Evolutionary conservation across 2,888 invertebrate species (phyloP).

Genomic region (Phalera bucephala): DNA sequence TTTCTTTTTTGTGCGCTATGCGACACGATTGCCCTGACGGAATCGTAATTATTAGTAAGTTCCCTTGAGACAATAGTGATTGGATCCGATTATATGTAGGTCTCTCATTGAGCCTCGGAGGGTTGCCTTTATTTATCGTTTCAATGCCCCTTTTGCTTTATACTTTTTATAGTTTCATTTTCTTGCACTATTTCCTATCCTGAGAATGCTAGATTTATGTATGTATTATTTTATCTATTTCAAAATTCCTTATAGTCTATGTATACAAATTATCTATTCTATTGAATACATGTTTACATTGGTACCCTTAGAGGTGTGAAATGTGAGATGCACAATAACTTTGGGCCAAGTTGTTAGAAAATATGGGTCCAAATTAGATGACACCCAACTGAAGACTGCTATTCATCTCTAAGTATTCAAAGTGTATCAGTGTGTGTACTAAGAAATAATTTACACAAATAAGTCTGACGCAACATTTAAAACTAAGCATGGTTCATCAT

Average conservation of each 20-base stretch:
- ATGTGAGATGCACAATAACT: conserved; percentile 37
- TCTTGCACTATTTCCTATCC: too few relatives aligned
- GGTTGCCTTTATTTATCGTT: conserved; percentile 24
- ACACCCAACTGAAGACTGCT: too few relatives aligned
- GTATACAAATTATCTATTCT: too few relatives aligned
- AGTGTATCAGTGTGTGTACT: too few relatives aligned
- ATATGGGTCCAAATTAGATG: too few relatives aligned
- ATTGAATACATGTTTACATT: too few relatives aligned
- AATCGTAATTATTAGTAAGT: conserved; percentile 65
- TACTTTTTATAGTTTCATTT: too few relatives aligned
- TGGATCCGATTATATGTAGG: conserved; percentile 34
- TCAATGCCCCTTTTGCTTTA: conserved; percentile 1
- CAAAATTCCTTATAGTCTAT: conserved; percentile 15
- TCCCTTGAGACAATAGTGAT: conserved; percentile 48
- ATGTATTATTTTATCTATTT: conserved; percentile 9
- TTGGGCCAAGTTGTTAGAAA: too few relatives aligned
- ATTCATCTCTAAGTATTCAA: too few relatives aligned
- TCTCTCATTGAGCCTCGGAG: conserved; percentile 34
- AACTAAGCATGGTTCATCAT: too few relatives aligned
- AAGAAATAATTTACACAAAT: too few relatives aligned
- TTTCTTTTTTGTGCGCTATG: conserved; percentile 52
- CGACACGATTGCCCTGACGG: conserved; percentile 39
- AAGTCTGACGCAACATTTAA: too few relatives aligned
- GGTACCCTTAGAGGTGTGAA: conserved; percentile 32
- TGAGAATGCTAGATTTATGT: neutral